Evolutionary conservation across 1,140 invertebrate genomes (phyloP), one percentile per base, ranked within the genome.

Genomic region (Trichoplusia ni): DNA sequence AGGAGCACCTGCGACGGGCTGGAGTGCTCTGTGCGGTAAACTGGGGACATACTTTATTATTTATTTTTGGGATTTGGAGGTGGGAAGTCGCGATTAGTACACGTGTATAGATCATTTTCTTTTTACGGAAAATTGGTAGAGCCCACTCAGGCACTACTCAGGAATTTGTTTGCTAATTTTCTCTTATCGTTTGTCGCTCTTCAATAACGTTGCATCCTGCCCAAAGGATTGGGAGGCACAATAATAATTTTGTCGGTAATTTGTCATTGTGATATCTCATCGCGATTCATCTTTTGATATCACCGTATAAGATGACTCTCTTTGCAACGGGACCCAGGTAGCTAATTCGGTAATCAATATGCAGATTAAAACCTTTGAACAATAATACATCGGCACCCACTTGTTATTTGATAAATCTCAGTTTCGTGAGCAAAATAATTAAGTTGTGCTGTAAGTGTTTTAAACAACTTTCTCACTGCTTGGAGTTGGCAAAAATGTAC

Each of bases 311-410:
- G n/a, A n/a, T 5, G 4, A 31, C 25, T 29, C 29, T 27, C 25
- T 47, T 47, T 29, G 25, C 9, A 31, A 46, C 21, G 6, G 21
- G 11, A 27, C 5, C 19, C 3, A 4, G n/a, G 4, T 11, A 2
- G 21, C 13, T 21, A 21, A 42, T 42, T 21, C 14, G 4, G 23
- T 47, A 47, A 47, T 47, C 44, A 47, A 47, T 47, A 47, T 47
- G 44, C 44, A 47, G 25, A 47, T 47, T 27, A 47, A n/a, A 27
- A 47, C 44, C 18, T 11, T 47, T n/a, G 16, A 29, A 31, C 44
- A 47, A 61, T 61, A 49, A 33, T 38, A 14, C 14, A 35, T 27
- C 21, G 25, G 25, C 25, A 47, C 13, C 23, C 29, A 29, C 13
- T 47, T 27, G 23, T n/a, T 1, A 1, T 29, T 31, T 29, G 25